A percentile compares a stretch with the other conserved stretches of the same genome.
Conservation (phyloP, 1,140 invertebrate species). For the Trichonephila inaurata region DNA sequence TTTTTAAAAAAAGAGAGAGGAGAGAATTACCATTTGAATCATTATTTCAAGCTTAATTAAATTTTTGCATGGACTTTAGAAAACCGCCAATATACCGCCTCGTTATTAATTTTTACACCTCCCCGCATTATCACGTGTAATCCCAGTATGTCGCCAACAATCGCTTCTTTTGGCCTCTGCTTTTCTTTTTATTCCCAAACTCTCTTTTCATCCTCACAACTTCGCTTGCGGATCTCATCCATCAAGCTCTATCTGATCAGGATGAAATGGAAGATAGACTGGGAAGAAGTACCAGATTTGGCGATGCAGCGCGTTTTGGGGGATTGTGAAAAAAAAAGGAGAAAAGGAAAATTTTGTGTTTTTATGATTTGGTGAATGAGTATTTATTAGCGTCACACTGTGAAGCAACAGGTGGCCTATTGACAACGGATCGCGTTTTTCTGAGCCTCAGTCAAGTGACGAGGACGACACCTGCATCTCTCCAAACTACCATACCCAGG, state of each 20-base stretch:
- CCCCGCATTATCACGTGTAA: slow-evolving; percentile 33
- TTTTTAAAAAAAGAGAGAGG: not conserved
- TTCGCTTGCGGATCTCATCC: slow-evolving; percentile 46
- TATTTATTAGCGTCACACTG: too few species aligned
- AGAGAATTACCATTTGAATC: slow-evolving; percentile 4
- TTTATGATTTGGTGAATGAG: too few species aligned
- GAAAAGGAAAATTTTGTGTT: too few species aligned
- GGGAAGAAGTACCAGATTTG: not conserved
- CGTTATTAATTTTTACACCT: not conserved
- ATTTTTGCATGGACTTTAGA: not conserved
- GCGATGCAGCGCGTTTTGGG: not conserved
- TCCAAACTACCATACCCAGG: too few species aligned
- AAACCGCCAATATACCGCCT: slow-evolving; percentile 8
- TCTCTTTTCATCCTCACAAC: not conserved
- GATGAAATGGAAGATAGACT: slow-evolving; percentile 13
- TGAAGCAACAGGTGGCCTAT: too few species aligned
- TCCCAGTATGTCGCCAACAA: slow-evolving; percentile 46
- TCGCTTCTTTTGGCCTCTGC: slow-evolving; percentile 14
- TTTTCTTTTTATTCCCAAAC: not conserved
- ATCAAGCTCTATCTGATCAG: slow-evolving; percentile 68
- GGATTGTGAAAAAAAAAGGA: not conserved
- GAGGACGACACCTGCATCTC: too few species aligned
- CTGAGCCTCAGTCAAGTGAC: too few species aligned
- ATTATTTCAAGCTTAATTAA: slow-evolving; percentile 3
- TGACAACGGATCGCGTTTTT: too few species aligned